Percentiles rank a stretch among this genome's conserved stretches.
These are phyloP conservation scores for Watersipora subatra DNA, from an alignment of 1,140 invertebrate genomes.

Conservation along the genomic window DNA sequence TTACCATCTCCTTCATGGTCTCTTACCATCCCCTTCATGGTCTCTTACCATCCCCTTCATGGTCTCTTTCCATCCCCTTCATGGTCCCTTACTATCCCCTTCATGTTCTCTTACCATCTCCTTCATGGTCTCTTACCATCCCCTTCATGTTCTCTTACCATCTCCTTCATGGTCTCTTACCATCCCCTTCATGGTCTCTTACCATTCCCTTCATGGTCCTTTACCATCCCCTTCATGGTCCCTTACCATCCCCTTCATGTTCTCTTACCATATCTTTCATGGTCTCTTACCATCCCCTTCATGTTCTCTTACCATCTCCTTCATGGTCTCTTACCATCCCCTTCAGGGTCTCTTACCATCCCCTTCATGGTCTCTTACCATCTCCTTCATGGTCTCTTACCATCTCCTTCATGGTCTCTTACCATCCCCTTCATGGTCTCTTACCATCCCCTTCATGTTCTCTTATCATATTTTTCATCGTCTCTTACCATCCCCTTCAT, in stretches of 20 bases:
- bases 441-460: not conserved
- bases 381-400: not conserved
- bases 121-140: not conserved
- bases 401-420: not conserved
- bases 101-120: not conserved
- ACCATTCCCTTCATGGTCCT: not conserved
- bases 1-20: too few species aligned
- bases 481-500: not conserved
- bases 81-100: not conserved
- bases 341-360: not conserved
- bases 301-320: not conserved
- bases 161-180: not conserved
- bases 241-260: not conserved
- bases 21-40: too few species aligned
- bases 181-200: not conserved
- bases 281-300: not conserved
- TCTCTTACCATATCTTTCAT: not conserved
- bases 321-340: not conserved
- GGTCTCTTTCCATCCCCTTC: too few species aligned
- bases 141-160: not conserved
- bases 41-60: too few species aligned
- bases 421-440: not conserved
- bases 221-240: not conserved
- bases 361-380: not conserved
- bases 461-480: not conserved